A percentile compares a stretch with the other conserved stretches of the same genome.
Evolutionary conservation across 2,888 invertebrate species (phyloP).

Genomic region (Pterobdella sp.): DNA sequence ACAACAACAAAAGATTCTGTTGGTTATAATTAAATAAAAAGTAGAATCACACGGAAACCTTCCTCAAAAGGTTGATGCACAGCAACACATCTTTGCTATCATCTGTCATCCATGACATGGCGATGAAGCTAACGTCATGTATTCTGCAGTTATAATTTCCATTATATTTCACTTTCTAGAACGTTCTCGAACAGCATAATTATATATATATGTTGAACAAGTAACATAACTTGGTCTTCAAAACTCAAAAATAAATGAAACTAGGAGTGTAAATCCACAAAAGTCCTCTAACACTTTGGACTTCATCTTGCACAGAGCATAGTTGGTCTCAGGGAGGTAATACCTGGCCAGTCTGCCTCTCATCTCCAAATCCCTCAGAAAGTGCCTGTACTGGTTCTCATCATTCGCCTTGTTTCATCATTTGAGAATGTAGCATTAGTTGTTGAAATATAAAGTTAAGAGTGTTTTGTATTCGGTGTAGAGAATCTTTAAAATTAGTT

Average conservation of each 20-base stretch:
- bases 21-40: no score
- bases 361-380: slow-evolving; percentile 36
- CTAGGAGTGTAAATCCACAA: not conserved
- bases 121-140: slow-evolving; percentile 34
- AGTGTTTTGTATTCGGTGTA: no score
- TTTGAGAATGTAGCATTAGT: not conserved
- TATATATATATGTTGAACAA: not conserved
- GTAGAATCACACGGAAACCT: no score
- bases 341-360: slow-evolving; percentile 34
- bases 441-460: no score
- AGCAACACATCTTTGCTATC: slow-evolving; percentile 33
- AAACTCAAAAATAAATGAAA: not conserved
- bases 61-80: slow-evolving; percentile 31
- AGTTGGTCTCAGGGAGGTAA: slow-evolving; percentile 37
- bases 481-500: no score
- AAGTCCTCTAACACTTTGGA: slow-evolving; percentile 27
- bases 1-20: no score
- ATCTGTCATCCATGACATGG: slow-evolving; percentile 38
- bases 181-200: not conserved
- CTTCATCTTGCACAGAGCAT: slow-evolving; percentile 35
- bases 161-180: no score
- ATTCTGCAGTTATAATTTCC: slow-evolving; percentile 17
- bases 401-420: slow-evolving; percentile 28
- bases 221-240: not conserved
- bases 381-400: slow-evolving; percentile 35